A percentile compares a stretch with the other conserved stretches of the same genome.
Evolutionary conservation across 2,113 vertebrate genomes (phyloP).

Genomic region (Carlito syrichta): DNA sequence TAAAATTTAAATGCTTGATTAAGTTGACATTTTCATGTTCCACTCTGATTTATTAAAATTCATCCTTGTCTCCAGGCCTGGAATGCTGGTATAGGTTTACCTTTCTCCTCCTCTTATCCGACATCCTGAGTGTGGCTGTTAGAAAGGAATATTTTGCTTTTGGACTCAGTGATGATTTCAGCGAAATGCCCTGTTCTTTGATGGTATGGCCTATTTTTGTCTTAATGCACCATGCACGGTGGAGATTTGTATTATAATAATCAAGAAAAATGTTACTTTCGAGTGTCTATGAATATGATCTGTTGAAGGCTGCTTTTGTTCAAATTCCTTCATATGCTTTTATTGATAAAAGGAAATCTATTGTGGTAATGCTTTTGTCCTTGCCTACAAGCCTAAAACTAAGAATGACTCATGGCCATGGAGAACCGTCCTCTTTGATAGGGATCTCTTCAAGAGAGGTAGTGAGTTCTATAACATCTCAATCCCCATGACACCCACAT

Average conservation of each 20-base stretch:
- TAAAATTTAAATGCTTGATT: slow-evolving; percentile 89
- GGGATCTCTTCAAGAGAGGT: not conserved
- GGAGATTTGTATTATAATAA: not conserved
- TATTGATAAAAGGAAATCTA: not conserved
- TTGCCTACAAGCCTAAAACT: not conserved
- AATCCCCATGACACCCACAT: not conserved
- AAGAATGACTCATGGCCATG: not conserved
- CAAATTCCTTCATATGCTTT: too few relatives aligned
- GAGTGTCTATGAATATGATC: not conserved
- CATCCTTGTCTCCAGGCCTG: slow-evolving; percentile 75
- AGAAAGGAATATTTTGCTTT: not conserved
- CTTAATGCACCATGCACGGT: not conserved
- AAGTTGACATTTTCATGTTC: slow-evolving; percentile 87
- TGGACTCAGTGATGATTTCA: not conserved
- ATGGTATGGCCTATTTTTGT: not conserved
- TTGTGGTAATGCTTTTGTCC: not conserved
- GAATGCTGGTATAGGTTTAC: not conserved
- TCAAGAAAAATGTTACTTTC: not conserved
- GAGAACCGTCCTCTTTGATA: not conserved
- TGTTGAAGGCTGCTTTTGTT: too few relatives aligned
- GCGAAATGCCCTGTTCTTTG: not conserved
- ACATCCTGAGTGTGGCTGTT: not conserved
- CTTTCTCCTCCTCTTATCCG: not conserved
- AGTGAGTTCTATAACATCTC: not conserved
- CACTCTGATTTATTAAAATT: slow-evolving; percentile 88